Evolutionary conservation across 2,888 invertebrate species (phyloP).

Genomic region (Caenorhabditis auriculariae): DNA sequence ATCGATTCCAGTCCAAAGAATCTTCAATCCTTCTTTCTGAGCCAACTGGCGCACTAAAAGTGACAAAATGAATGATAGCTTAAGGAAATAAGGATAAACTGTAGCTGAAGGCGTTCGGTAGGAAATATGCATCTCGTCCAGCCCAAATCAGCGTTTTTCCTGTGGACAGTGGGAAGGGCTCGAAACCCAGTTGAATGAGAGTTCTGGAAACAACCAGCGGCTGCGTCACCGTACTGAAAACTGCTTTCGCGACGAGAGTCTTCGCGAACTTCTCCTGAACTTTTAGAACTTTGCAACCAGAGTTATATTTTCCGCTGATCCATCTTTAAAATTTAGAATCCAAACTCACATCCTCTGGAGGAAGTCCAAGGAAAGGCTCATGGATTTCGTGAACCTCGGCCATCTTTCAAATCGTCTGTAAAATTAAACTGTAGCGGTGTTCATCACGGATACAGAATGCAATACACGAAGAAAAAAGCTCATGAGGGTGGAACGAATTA

Average conservation of each 20-base stretch:
- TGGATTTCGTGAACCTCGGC: too few species aligned
- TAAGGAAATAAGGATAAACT: constrained; percentile 27
- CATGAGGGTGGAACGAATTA: too few species aligned
- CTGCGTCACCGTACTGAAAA: constrained; percentile 38
- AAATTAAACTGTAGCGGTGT: too few species aligned
- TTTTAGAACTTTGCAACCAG: neutral
- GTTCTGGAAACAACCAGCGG: constrained; percentile 53
- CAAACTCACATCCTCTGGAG: constrained; percentile 22
- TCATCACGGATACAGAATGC: too few species aligned
- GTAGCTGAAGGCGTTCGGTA: constrained; percentile 61
- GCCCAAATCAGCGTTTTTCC: constrained; percentile 52
- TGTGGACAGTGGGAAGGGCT: constrained; percentile 59
- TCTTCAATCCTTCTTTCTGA: constrained; percentile 35
- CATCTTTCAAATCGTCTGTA: too few species aligned
- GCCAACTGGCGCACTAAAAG: constrained; percentile 53
- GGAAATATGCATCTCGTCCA: constrained; percentile 59
- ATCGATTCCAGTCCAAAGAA: constrained; percentile 57
- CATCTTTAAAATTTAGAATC: neutral
- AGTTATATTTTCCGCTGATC: constrained; percentile 1
- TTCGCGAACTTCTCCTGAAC: constrained; percentile 46
- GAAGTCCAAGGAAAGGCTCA: constrained; percentile 24
- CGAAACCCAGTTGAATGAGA: constrained; percentile 57
- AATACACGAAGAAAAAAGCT: too few species aligned
- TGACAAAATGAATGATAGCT: neutral
- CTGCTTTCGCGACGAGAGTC: constrained; percentile 30